A percentile compares a stretch with the other conserved stretches of the same genome.
Conservation (phyloP, 64 coral and sea anemone genomes). For the Cladopsammia gracilis region DNA sequence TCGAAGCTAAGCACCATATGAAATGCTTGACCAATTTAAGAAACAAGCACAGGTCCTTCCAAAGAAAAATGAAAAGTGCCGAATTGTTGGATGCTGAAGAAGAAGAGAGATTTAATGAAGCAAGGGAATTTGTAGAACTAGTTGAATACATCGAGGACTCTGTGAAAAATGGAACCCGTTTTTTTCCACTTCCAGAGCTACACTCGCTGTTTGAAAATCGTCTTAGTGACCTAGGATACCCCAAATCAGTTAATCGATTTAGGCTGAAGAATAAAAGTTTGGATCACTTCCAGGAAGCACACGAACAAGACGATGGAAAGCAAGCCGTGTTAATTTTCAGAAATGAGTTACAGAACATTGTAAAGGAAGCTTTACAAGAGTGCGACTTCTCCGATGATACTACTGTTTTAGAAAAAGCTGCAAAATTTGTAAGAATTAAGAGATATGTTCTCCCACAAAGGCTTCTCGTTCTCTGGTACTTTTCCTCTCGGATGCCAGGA, state of each 20-base stretch:
- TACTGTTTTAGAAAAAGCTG: constrained; percentile 11
- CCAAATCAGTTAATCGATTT: background rate
- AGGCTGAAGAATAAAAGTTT: background rate
- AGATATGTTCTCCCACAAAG: constrained; percentile 35
- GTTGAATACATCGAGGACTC: too few species aligned
- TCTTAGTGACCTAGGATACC: too few species aligned
- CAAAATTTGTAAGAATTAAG: constrained; percentile 3
- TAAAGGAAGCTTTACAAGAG: constrained; percentile 31
- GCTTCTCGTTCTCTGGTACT: constrained; percentile 20
- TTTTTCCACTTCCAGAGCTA: constrained; percentile 24
- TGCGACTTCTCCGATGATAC: background rate
- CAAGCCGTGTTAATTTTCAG: constrained; percentile 23
- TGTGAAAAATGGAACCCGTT: too few species aligned
- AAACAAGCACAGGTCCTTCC: too few species aligned
- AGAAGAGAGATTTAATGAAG: too few species aligned
- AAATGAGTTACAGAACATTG: constrained; percentile 13
- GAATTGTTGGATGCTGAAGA: too few species aligned
- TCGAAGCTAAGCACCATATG: too few species aligned
- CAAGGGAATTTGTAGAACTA: too few species aligned
- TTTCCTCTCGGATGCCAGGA: constrained; percentile 34
- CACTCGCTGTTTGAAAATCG: constrained; percentile 35
- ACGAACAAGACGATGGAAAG: constrained; percentile 35
- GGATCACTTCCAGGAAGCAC: too few species aligned
- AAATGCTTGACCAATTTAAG: too few species aligned
- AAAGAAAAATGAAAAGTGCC: too few species aligned